Percentiles rank a stretch among this genome's conserved stretches.
Evolutionary conservation across 1,140 invertebrate species (phyloP).

Genomic region (Drosophila lowei): DNA sequence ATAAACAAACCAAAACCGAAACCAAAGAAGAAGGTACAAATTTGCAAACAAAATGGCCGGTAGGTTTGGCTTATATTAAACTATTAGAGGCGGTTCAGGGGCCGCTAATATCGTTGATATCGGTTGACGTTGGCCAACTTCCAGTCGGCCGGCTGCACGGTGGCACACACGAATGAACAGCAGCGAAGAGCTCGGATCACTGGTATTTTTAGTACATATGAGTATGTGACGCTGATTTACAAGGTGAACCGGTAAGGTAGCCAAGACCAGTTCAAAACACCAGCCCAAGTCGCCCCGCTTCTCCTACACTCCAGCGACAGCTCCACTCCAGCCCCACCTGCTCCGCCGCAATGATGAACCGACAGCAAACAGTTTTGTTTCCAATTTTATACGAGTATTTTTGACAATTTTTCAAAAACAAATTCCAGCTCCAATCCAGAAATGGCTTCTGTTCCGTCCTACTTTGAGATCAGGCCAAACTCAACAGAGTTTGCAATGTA

Average conservation of each 20-base stretch:
- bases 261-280: constrained; percentile 61
- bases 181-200: constrained; percentile 46
- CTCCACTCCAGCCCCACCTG: constrained; percentile 17
- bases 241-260: constrained; percentile 60
- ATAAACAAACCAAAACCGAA: constrained; percentile 25
- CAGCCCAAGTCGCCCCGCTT: constrained; percentile 29
- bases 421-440: constrained; percentile 4
- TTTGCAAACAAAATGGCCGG: constrained; percentile 51
- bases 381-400: background rate
- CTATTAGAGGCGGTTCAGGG: constrained; percentile 54
- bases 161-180: constrained; percentile 12
- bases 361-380: constrained; percentile 23
- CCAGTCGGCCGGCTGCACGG: constrained; percentile 47
- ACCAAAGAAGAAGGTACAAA: constrained; percentile 30
- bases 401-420: background rate
- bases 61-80: constrained; percentile 32
- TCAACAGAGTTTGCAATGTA: too few species aligned
- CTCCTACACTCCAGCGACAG: background rate
- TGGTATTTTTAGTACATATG: constrained; percentile 55
- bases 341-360: constrained; percentile 6
- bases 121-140: constrained; percentile 51
- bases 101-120: constrained; percentile 9
- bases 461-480: too few species aligned
- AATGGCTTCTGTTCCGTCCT: too few species aligned
- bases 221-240: constrained; percentile 51